Conservation (phyloP, 30 jellyfish, hydroid and myxozoan species). For the Clytia hemisphaerica region DNA sequence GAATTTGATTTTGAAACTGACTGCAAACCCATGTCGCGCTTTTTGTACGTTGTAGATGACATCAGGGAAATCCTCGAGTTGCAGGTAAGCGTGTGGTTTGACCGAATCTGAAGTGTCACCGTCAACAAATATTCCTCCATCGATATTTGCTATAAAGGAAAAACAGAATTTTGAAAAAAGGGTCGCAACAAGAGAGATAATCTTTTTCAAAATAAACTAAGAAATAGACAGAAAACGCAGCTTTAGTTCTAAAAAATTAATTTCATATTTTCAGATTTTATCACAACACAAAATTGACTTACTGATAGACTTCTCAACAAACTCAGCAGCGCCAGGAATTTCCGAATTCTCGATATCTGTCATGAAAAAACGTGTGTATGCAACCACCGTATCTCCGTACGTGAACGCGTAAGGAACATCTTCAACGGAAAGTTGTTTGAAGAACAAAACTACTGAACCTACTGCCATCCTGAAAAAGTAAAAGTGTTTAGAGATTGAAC, state of each 20-base stretch:
- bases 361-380: constrained; percentile 83
- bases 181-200: too few species aligned
- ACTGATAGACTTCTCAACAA: too few species aligned
- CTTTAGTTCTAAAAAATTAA: too few species aligned
- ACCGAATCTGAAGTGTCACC: constrained; percentile 58
- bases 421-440: constrained; percentile 76
- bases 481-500: neutral
- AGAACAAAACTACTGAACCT: constrained; percentile 75
- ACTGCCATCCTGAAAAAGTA: constrained; percentile 58
- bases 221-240: too few species aligned
- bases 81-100: constrained; percentile 93
- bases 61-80: constrained; percentile 54
- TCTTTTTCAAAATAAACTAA: too few species aligned
- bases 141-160: constrained; percentile 64
- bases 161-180: too few species aligned
- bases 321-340: constrained; percentile 79
- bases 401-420: constrained; percentile 97
- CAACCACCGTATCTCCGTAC: constrained; percentile 92
- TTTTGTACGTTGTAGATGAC: constrained; percentile 52
- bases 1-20: constrained; percentile 86
- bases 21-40: constrained; percentile 87
- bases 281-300: too few species aligned
- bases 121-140: constrained; percentile 80
- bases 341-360: constrained; percentile 41
- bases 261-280: too few species aligned